A percentile compares a stretch with the other conserved stretches of the same genome.
Conservation (phyloP, 2,888 invertebrate species). For the Eubasilissa splendida region DNA sequence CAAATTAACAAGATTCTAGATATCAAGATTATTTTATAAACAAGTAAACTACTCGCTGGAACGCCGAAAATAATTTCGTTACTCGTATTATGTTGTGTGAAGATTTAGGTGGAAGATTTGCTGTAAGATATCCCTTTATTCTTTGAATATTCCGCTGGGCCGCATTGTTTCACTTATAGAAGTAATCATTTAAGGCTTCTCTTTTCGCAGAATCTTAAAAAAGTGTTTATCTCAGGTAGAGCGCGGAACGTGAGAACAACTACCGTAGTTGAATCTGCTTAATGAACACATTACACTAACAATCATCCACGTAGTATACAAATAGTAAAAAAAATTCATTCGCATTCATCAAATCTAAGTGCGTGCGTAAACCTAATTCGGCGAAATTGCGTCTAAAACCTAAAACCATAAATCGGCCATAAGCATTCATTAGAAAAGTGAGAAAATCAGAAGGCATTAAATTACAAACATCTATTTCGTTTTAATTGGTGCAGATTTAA, state of each 20-base stretch:
- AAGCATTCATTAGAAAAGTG: no score
- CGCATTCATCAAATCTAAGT: no score
- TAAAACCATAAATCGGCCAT: no score
- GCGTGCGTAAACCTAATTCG: no score
- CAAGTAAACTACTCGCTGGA: background rate
- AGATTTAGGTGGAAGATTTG: constrained; percentile 13
- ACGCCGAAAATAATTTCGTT: constrained; percentile 4
- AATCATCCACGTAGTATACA: no score
- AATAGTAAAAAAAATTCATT: no score
- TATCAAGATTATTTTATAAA: background rate
- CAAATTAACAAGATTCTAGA: constrained; percentile 16
- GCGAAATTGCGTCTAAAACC: no score
- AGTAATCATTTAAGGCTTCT: background rate
- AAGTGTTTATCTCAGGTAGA: background rate
- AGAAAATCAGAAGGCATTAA: no score
- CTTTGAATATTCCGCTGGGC: background rate
- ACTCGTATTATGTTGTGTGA: background rate
- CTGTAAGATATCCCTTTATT: background rate
- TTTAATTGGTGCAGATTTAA: no score
- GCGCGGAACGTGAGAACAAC: background rate
- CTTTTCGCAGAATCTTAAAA: background rate
- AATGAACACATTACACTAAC: no score
- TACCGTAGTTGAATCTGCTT: no score
- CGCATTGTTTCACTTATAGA: background rate
- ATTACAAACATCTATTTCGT: no score